Evolutionary conservation across 2,888 invertebrate species (phyloP), one percentile per base, ranked within the genome.

Genomic region (Idaea biselata): DNA sequence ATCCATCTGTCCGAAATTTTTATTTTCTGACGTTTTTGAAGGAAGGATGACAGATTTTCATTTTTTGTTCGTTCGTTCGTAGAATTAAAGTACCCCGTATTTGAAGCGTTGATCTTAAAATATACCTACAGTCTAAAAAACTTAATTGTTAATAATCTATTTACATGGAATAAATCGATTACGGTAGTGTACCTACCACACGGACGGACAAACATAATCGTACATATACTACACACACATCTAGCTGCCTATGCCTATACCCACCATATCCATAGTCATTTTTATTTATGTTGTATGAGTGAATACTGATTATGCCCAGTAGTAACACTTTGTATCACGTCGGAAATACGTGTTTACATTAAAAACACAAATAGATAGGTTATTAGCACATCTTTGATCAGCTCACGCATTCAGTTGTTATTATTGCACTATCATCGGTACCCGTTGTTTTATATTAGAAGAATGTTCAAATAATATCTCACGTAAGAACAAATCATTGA

Each of bases 371-470:
- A 68, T 65, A 66, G 60, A 63, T 61, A 58, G 61, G 62, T 65
- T 66, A 68, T 68, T 62, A 61, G 60, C 60, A 66, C 64, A 57
- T 63, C 71, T 73, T 73, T 73, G 73, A 73, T 73, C 73, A 69
- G 68, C 69, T 71, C 66, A 56, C 71, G 63, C 64, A 57, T 60
- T 44, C 31, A 54, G 59, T 61, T 69, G 70, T 67, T 70, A 62
- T 66, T 64, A 60, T 64, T 57, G 57, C 58, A 18, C 44, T 61
- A 58, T 61, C 61, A 64, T 56, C 61, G 60, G 32, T 53, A 18
- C 18, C 55, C 18, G 32, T 14, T 61, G 60, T 63, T 60, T 65
- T 60, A 63, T 67, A 65, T 66, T 66, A 59, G 55, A 60, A 61
- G 54, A 58, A 59, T 57, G 53, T 18, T 59, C 60, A 44, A 62